phyloP scores from a whole-genome alignment of 2,888 invertebrate genomes.

The Tortricodes alternella region DNA sequence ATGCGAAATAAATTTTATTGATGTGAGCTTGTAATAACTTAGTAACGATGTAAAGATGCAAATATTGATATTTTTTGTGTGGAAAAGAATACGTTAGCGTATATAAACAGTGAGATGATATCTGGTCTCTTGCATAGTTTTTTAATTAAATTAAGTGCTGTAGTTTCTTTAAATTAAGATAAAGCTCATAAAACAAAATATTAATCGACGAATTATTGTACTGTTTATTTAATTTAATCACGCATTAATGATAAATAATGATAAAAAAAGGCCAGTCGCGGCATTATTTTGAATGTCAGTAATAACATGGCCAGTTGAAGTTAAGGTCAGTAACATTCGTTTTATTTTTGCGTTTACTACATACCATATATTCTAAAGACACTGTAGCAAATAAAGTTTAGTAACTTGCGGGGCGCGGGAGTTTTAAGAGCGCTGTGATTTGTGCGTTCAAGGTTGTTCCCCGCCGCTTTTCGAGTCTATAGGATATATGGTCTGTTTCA shows the following conservation, averaged over 20 bases:
- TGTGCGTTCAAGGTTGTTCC: too few relatives aligned
- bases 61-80: background rate
- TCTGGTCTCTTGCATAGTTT: conserved; percentile 39
- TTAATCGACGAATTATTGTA: conserved; percentile 31
- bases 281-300: too few relatives aligned
- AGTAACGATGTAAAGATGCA: background rate
- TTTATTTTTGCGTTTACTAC: too few relatives aligned
- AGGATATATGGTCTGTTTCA: too few relatives aligned
- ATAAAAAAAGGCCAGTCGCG: too few relatives aligned
- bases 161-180: conserved; percentile 3
- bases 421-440: too few relatives aligned
- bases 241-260: background rate
- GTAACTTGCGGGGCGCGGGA: too few relatives aligned
- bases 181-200: background rate
- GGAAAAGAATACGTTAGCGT: conserved; percentile 2
- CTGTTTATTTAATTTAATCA: conserved; percentile 33
- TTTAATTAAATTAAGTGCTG: conserved; percentile 17
- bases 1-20: background rate
- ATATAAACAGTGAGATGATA: conserved; percentile 23
- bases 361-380: too few relatives aligned
- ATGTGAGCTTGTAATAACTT: conserved; percentile 14
- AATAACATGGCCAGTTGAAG: too few relatives aligned
- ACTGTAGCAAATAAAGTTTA: too few relatives aligned
- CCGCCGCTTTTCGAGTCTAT: too few relatives aligned
- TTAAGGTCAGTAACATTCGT: too few relatives aligned